A percentile compares a stretch with the other conserved stretches of the same genome.
phyloP scores from a whole-genome alignment of 1,140 invertebrate species.

The Brachionus koreanus region DNA sequence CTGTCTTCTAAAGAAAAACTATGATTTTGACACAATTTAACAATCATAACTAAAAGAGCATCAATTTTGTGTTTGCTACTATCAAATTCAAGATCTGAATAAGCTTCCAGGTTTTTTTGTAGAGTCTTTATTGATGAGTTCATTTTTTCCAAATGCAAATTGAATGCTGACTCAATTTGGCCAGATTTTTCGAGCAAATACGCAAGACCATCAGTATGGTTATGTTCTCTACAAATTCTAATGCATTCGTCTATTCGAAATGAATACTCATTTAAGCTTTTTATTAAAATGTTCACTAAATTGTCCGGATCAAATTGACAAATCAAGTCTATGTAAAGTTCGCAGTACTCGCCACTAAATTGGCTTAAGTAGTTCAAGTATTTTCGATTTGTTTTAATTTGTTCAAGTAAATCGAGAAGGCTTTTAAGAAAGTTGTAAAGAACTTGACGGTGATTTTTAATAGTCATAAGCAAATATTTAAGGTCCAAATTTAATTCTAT shows the following conservation, averaged over 20 bases:
- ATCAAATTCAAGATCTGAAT: not conserved
- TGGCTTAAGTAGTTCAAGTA: slow-evolving; percentile 47
- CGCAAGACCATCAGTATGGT: slow-evolving; percentile 60
- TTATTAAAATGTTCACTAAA: slow-evolving; percentile 56
- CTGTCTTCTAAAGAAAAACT: slow-evolving; percentile 15
- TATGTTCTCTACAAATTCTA: slow-evolving; percentile 55
- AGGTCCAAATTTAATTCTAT: slow-evolving; percentile 27
- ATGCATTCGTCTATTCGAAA: slow-evolving; percentile 52
- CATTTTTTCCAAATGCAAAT: slow-evolving; percentile 55
- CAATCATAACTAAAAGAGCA: not conserved
- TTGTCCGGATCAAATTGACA: slow-evolving; percentile 64
- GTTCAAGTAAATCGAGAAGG: not conserved
- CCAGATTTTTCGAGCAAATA: slow-evolving; percentile 63
- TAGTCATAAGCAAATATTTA: not conserved
- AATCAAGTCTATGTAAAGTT: slow-evolving; percentile 66
- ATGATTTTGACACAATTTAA: slow-evolving; percentile 27
- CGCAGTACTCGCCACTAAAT: slow-evolving; percentile 53
- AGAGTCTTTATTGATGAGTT: slow-evolving; percentile 33
- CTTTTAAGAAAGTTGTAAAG: slow-evolving; percentile 6
- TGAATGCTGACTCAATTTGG: slow-evolving; percentile 61
- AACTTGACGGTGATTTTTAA: not conserved
- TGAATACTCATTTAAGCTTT: slow-evolving; percentile 36
- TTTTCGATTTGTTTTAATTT: slow-evolving; percentile 23
- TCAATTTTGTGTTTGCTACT: slow-evolving; percentile 20
- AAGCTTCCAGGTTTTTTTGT: not conserved